Evolutionary conservation across 2,888 invertebrate species (phyloP), one percentile per base, ranked within the genome.

Genomic region (Holacanthella duospinosa): DNA sequence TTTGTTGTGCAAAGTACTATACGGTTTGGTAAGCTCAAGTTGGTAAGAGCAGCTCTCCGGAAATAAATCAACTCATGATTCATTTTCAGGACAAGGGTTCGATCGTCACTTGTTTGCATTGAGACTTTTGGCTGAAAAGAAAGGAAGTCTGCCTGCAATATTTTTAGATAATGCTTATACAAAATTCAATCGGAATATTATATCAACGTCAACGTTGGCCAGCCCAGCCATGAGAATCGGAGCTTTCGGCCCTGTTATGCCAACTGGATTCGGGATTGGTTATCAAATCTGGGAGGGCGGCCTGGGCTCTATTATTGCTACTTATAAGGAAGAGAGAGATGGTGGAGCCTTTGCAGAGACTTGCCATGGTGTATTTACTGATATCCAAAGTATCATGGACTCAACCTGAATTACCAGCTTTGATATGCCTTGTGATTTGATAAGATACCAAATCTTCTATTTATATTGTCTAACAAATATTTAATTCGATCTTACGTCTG

Each of bases 21-120:
- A n/a, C n/a, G n/a, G n/a, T n/a, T n/a, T n/a, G n/a, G n/a, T n/a
- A n/a, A n/a, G n/a, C n/a, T n/a, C n/a, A n/a, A n/a, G n/a, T n/a
- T n/a, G n/a, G n/a, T n/a, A n/a, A n/a, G n/a, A n/a, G n/a, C n/a
- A n/a, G n/a, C n/a, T n/a, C n/a, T n/a, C n/a, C n/a, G n/a, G n/a
- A n/a, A n/a, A n/a, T n/a, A n/a, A n/a, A n/a, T n/a, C n/a, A n/a
- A n/a, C n/a, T n/a, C n/a, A n/a, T n/a, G n/a, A n/a, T n/a, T n/a
- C n/a, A n/a, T 43, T 61, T 56, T 2, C 71, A 85, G 85, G 95
- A 0, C 90, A 97, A 79, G 97, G 93, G 25, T 99, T 96, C 77
- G 99, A 99, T 78, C 83, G 99, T 4, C 99, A 99, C 78, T 78
- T 99, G 73, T 95, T 93, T 77, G 93, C 87, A 0, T 77, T 99